Conservation (phyloP, 2,888 invertebrate species). For the Pyrrhosoma nymphula region DNA sequence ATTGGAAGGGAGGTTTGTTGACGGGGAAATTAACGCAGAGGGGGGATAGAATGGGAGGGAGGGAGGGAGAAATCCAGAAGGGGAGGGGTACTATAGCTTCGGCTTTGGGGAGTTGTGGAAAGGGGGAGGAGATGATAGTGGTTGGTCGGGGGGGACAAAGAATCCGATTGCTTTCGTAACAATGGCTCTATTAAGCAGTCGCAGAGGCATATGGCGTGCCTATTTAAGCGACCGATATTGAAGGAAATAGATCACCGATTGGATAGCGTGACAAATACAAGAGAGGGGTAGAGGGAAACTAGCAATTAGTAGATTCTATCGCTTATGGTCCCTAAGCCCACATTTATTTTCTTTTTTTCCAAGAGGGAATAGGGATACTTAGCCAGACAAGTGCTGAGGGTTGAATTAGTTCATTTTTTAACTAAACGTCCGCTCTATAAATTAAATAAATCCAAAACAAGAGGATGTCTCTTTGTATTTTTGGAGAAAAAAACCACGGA, state of each 20-base stretch:
- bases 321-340: neutral
- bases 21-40: too few relatives aligned
- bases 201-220: neutral
- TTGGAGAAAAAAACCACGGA: neutral
- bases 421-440: neutral
- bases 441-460: neutral
- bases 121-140: neutral
- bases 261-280: neutral
- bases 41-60: neutral
- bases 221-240: neutral
- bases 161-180: slow-evolving; percentile 32
- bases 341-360: neutral
- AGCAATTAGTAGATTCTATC: neutral
- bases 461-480: neutral
- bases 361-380: neutral
- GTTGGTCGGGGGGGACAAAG: neutral
- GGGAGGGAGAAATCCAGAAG: neutral
- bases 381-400: neutral
- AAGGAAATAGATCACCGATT: neutral
- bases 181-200: neutral
- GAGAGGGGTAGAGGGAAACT: neutral
- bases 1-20: slow-evolving; percentile 21
- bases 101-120: neutral
- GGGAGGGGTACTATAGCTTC: neutral
- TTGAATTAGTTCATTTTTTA: neutral